Base-by-base conservation (phyloP, 1,140 invertebrate species). In the Euglossa dilemma region DNA sequence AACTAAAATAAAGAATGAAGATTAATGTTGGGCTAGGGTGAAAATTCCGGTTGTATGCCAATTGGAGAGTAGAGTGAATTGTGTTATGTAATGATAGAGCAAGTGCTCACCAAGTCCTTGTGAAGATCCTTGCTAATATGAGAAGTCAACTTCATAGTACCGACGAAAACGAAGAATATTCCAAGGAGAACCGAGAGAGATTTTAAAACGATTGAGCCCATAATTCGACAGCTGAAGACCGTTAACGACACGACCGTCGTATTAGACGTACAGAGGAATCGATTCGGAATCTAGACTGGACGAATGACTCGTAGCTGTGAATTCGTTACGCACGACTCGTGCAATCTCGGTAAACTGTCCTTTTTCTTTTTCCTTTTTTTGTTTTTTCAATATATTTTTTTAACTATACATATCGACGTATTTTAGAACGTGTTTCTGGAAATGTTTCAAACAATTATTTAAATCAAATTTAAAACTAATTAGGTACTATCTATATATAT, bases 121-220 rank as follows among this genome's bases (percentile, higher is more conserved):
- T 99, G 98, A 74, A 99, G 96, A 94, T 99, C 98, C 95, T 98
- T 98, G 90, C 98, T 99, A 79, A 99, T 96, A 85, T 97, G 96
- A 83, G 98, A 98, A 80, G 98, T 98, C 72, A 99, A 94, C 95
- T 99, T 99, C 90, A 99, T 97, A 36, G 97, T 97, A 67, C 98
- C 98, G 81, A 99, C 97, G 93, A 99, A 99, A 89, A 99, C 96
- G 93, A 99, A 99, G 95, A 99, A 99, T 85, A 99, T 95, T 73
- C 98, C 98, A 87, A 99, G 94, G 52, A 99, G 96, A 83, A 99
- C 94, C 18, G 98, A 99, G 78, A 99, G 95, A 93, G 98, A 98
- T 93, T 97, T 98, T 75, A 99, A 94, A 78, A 99, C 98, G 84
- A 98, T 96, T 66, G 98, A 97, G 71, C 95, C 95, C 95, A 96